phyloP scores from a whole-genome alignment of 2,113 vertebrate species.

The Malurus elegans region DNA sequence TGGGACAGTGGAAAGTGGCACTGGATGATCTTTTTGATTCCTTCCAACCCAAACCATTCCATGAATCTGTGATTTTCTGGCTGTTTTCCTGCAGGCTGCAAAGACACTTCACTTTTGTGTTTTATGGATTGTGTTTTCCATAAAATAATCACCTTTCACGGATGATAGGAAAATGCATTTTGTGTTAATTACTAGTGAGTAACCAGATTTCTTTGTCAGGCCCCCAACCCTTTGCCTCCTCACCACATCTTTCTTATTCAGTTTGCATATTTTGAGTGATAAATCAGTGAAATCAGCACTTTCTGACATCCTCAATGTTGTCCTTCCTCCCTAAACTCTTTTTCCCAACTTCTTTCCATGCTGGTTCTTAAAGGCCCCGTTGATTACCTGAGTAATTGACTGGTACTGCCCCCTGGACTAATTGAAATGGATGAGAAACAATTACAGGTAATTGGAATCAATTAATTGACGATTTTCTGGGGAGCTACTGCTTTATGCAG shows the following conservation, averaged over 20 bases:
- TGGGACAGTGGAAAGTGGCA: rapidly evolving
- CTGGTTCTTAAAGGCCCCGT: background rate
- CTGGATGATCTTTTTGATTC: background rate
- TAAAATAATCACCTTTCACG: background rate
- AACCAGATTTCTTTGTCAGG: background rate
- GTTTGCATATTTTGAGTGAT: background rate
- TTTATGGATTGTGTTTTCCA: background rate
- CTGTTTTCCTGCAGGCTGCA: background rate
- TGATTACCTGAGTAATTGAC: conserved; percentile 32
- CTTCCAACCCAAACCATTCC: background rate
- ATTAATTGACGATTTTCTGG: conserved; percentile 76
- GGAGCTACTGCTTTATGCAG: conserved; percentile 2
- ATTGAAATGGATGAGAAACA: conserved; percentile 77
- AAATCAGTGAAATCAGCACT: background rate
- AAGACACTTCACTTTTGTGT: background rate
- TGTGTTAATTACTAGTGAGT: background rate
- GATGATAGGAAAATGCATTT: background rate
- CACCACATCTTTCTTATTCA: background rate
- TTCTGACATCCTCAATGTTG: background rate
- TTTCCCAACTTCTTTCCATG: background rate
- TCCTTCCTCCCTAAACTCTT: background rate
- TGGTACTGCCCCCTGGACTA: conserved; percentile 39
- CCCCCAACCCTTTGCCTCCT: background rate
- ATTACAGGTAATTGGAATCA: conserved; percentile 77
- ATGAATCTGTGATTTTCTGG: background rate